Percentiles rank a stretch among this genome's conserved stretches.
Conservation (phyloP, 2,797 vertebrate species). For the Enteromius radiatus region DNA sequence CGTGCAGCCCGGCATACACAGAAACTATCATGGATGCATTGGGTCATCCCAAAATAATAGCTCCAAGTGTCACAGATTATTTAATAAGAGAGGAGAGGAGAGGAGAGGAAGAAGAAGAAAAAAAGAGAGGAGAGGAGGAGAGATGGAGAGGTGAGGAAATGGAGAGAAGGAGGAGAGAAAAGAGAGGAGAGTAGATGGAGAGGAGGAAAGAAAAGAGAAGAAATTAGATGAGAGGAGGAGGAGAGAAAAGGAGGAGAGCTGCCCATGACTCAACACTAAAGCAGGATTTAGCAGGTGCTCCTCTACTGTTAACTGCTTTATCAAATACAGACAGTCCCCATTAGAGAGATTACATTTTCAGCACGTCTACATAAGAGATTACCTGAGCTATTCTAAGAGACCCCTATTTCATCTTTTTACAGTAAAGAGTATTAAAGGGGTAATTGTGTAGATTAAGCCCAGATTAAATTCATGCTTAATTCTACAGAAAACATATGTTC, state of each 20-base stretch:
- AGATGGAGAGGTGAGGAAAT: too few species aligned
- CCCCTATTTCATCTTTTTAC: constrained; percentile 26
- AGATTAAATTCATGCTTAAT: constrained; percentile 29
- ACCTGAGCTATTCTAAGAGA: constrained; percentile 44
- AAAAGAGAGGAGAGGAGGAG: too few species aligned
- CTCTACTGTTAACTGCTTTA: constrained; percentile 17
- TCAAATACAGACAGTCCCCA: constrained; percentile 41
- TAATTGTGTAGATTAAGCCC: background rate
- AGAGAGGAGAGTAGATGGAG: too few species aligned
- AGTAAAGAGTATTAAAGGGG: constrained; percentile 5
- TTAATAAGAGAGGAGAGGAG: constrained; percentile 36
- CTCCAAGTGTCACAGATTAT: constrained; percentile 68
- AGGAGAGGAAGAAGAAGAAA: background rate
- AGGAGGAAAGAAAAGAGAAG: too few species aligned
- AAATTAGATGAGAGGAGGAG: background rate
- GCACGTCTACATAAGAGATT: constrained; percentile 43
- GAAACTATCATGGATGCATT: constrained; percentile 39
- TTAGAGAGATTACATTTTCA: constrained; percentile 42
- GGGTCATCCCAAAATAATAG: constrained; percentile 65
- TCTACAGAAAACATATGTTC: constrained; percentile 1
- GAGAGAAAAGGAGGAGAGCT: background rate
- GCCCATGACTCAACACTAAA: background rate
- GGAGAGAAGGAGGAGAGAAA: too few species aligned
- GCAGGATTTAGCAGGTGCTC: constrained; percentile 26
- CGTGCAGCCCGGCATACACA: constrained; percentile 21